Evolutionary conservation across 1,140 invertebrate species (phyloP).

Genomic region (Magallana angulata): DNA sequence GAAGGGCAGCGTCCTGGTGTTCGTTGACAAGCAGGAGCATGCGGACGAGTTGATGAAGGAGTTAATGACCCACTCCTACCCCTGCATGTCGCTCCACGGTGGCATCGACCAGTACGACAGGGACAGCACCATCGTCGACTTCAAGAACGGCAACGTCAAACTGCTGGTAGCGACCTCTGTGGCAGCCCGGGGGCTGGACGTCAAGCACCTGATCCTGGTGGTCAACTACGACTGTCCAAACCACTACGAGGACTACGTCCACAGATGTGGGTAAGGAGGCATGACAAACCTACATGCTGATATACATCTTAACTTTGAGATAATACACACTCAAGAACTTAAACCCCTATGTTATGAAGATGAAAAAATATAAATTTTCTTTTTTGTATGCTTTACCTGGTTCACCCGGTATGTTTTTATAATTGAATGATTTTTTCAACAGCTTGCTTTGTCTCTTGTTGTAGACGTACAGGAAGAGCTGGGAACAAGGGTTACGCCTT

Average conservation of each 20-base stretch:
- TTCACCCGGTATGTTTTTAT: no score
- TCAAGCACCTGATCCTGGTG: slow-evolving; percentile 98
- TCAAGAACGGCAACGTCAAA: slow-evolving; percentile 93
- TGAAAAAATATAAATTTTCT: no score
- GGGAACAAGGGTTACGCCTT: slow-evolving; percentile 98
- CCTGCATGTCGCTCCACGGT: slow-evolving; percentile 98
- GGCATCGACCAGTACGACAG: slow-evolving; percentile 99
- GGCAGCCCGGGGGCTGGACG: slow-evolving; percentile 97
- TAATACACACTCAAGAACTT: no score
- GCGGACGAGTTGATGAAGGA: slow-evolving; percentile 96
- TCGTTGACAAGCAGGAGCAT: slow-evolving; percentile 99
- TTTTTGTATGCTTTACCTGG: no score
- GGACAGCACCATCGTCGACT: slow-evolving; percentile 98
- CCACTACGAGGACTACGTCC: slow-evolving; percentile 99
- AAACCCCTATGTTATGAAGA: no score
- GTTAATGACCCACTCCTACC: slow-evolving; percentile 95
- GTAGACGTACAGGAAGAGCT: slow-evolving; percentile 87
- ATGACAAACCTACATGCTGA: no score
- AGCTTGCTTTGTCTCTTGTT: slow-evolving; percentile 42
- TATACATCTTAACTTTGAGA: no score
- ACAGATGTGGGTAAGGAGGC: slow-evolving; percentile 90
- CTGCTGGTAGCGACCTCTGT: slow-evolving; percentile 94
- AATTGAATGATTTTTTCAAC: no score
- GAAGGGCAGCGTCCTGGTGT: slow-evolving; percentile 95
- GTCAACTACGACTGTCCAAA: slow-evolving; percentile 99